These are phyloP conservation scores for Eumaeus atala DNA, from an alignment of 1,140 invertebrate genomes.

Conservation along the genomic window DNA sequence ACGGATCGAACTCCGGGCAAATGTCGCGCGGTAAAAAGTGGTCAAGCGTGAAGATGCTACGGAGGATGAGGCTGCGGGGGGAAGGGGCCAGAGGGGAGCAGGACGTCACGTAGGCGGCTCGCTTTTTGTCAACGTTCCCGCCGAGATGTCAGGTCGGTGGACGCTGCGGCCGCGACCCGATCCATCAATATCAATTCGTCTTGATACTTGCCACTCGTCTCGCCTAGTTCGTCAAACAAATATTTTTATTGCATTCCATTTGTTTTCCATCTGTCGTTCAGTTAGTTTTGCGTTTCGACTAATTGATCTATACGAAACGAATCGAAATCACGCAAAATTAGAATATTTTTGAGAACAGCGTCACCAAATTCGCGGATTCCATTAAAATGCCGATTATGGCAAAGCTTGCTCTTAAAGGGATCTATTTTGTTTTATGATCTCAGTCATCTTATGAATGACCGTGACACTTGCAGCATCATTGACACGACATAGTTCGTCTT, in stretches of 20 bases:
- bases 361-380: too few species aligned
- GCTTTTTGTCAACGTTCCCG: slow-evolving; percentile 73
- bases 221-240: slow-evolving; percentile 27
- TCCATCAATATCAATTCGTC: slow-evolving; percentile 36
- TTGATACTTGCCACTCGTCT: slow-evolving; percentile 57
- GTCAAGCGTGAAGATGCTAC: slow-evolving; percentile 49
- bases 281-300: too few species aligned
- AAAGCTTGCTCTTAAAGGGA: too few species aligned
- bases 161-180: slow-evolving; percentile 56
- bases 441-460: too few species aligned
- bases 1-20: slow-evolving; percentile 73
- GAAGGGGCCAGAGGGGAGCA: slow-evolving; percentile 33
- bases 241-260: slow-evolving; percentile 15
- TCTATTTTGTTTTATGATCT: too few species aligned
- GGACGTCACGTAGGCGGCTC: slow-evolving; percentile 71
- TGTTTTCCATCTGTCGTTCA: too few species aligned
- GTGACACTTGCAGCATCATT: too few species aligned
- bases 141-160: slow-evolving; percentile 71
- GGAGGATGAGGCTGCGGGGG: slow-evolving; percentile 18
- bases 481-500: too few species aligned
- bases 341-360: too few species aligned
- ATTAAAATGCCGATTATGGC: too few species aligned
- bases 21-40: slow-evolving; percentile 72
- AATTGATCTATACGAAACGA: too few species aligned
- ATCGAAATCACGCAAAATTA: too few species aligned